These are phyloP conservation scores for Hyles lineata DNA, from an alignment of 2,888 invertebrate species.

Conservation along the genomic window DNA sequence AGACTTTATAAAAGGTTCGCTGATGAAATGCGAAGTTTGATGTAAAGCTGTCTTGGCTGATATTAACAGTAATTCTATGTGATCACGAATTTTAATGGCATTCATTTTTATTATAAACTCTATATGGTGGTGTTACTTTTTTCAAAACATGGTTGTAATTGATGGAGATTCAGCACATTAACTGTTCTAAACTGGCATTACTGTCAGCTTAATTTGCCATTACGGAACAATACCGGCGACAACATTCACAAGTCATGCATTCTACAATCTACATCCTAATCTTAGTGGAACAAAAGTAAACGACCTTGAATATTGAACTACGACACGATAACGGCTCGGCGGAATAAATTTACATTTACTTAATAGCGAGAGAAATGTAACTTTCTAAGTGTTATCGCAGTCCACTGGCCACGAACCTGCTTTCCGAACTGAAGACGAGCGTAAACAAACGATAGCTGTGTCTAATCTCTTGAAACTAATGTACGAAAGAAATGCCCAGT, in stretches of 20 bases:
- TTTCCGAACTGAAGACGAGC: slow-evolving; percentile 37
- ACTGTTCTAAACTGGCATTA: not conserved
- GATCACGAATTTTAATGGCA: no score
- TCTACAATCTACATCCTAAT: slow-evolving; percentile 2
- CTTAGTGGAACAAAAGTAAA: slow-evolving; percentile 44
- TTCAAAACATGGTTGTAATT: no score
- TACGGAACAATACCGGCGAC: not conserved
- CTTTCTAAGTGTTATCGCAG: slow-evolving; percentile 68
- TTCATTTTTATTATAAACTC: no score
- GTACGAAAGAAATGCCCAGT: slow-evolving; percentile 19
- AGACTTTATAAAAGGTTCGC: not conserved
- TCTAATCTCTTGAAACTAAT: slow-evolving; percentile 23
- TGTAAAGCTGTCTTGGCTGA: not conserved
- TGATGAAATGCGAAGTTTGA: not conserved
- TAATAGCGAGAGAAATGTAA: slow-evolving; percentile 65
- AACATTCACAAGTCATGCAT: slow-evolving; percentile 5
- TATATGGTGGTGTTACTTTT: no score
- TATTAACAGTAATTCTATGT: not conserved
- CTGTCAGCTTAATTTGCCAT: no score
- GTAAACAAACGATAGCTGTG: slow-evolving; percentile 26
- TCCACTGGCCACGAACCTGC: slow-evolving; percentile 37
- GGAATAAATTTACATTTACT: slow-evolving; percentile 65
- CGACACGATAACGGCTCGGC: slow-evolving; percentile 51
- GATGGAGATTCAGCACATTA: not conserved
- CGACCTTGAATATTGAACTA: slow-evolving; percentile 69